Evolutionary conservation across 1,140 invertebrate species (phyloP).

Genomic region (Ectropis grisescens): DNA sequence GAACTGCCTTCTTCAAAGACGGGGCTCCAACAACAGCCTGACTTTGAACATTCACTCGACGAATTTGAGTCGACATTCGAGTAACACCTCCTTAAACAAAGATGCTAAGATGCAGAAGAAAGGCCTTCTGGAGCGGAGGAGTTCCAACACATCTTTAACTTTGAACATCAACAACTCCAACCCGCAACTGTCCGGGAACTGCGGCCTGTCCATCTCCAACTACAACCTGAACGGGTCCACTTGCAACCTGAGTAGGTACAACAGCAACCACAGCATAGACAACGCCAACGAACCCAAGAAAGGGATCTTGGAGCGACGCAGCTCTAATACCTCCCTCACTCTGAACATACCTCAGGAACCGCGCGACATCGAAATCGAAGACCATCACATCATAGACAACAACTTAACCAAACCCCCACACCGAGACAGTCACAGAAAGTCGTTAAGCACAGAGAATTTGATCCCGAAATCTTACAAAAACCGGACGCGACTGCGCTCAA

Average conservation of each 20-base stretch:
- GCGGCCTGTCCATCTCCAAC: slow-evolving; percentile 60
- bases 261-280: slow-evolving; percentile 64
- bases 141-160: slow-evolving; percentile 89
- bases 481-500: slow-evolving; percentile 28
- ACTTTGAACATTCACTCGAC: slow-evolving; percentile 74
- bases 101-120: slow-evolving; percentile 70
- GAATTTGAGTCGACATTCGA: slow-evolving; percentile 68
- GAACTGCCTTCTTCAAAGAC: slow-evolving; percentile 83
- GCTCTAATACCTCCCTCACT: slow-evolving; percentile 61
- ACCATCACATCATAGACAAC: slow-evolving; percentile 43
- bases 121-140: slow-evolving; percentile 81
- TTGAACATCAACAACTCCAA: slow-evolving; percentile 72
- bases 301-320: slow-evolving; percentile 58
- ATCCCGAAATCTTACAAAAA: slow-evolving; percentile 63
- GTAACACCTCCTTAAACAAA: slow-evolving; percentile 66
- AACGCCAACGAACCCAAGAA: slow-evolving; percentile 44
- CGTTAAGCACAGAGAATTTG: slow-evolving; percentile 72
- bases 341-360: slow-evolving; percentile 57
- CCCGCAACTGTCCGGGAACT: slow-evolving; percentile 64
- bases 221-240: slow-evolving; percentile 63
- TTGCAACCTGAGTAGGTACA: slow-evolving; percentile 61
- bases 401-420: too few relatives aligned
- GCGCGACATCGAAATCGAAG: slow-evolving; percentile 61
- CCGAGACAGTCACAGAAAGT: slow-evolving; percentile 66
- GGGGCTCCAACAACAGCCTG: slow-evolving; percentile 90